Evolutionary conservation across 2,113 vertebrate species (phyloP).

Genomic region (Pica pica): DNA sequence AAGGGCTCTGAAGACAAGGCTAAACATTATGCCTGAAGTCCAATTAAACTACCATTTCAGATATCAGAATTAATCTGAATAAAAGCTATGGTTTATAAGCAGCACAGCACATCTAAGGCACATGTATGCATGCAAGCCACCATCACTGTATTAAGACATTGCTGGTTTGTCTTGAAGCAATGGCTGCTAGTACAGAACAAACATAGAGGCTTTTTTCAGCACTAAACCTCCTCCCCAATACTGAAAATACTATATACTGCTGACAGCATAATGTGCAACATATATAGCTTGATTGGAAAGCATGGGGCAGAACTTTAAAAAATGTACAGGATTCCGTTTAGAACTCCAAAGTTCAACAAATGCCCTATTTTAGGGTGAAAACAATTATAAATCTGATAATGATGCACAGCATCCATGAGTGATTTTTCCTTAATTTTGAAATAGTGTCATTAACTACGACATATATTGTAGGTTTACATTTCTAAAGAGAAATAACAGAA

Average conservation of each 20-base stretch:
- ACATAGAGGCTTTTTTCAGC: slow-evolving; percentile 57
- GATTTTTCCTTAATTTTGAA: slow-evolving; percentile 71
- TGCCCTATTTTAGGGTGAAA: slow-evolving; percentile 86
- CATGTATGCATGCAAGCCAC: slow-evolving; percentile 72
- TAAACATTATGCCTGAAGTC: slow-evolving; percentile 66
- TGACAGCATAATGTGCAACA: slow-evolving; percentile 66
- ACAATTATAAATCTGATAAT: slow-evolving; percentile 77
- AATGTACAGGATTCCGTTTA: slow-evolving; percentile 77
- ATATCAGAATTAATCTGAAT: slow-evolving; percentile 59
- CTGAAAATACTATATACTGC: slow-evolving; percentile 65
- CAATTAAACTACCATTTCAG: slow-evolving; percentile 55
- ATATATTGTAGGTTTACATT: slow-evolving; percentile 79
- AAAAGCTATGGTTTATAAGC: slow-evolving; percentile 71
- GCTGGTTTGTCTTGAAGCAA: slow-evolving; percentile 53
- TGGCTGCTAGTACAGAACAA: slow-evolving; percentile 60
- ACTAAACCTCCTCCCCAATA: slow-evolving; percentile 62
- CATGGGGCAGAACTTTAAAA: slow-evolving; percentile 77
- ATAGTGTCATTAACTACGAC: slow-evolving; percentile 80
- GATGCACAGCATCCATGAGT: slow-evolving; percentile 86
- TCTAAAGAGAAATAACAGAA: slow-evolving; percentile 85
- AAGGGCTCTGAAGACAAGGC: slow-evolving; percentile 61
- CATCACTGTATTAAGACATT: slow-evolving; percentile 59
- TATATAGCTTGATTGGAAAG: slow-evolving; percentile 71
- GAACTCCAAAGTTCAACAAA: slow-evolving; percentile 85
- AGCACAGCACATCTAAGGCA: slow-evolving; percentile 78